Base-by-base conservation (phyloP, 2,888 invertebrate species). In the Harpagoxenus sublaevis region DNA sequence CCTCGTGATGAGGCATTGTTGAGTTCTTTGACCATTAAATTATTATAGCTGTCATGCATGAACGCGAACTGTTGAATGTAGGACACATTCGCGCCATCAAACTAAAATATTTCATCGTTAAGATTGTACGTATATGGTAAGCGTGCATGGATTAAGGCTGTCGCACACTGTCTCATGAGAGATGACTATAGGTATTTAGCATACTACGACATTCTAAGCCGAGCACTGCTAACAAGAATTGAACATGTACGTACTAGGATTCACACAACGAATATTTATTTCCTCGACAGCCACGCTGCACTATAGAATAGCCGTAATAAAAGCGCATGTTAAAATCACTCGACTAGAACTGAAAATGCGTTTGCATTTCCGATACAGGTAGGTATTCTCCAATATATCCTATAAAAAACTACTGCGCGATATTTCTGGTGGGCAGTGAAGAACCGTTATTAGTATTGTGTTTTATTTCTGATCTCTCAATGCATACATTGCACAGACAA, bases 381-480 rank as follows among this genome's bases (percentile, higher is more conserved):
- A n/a, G n/a, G 12, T 42, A 10, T 53, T 77, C 60, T 42, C 60
- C 74, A 60, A 71, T 55, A 55, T 68, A 78, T 78, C 68, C n/a
- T 42, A 45, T 68, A 78, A 78, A 68, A 68, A 75, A 48, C 51
- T 65, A 31, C 55, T 53, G 12, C n/a, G n/a, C 42, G n/a, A 78
- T 68, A 68, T 78, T 68, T 68, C n/a, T n/a, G 53, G 28, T 28
- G 15, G n/a, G 8, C 28, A 28, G 10, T 8, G 42, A 15, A 5
- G 23, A 23, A 6, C 1, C 12, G 18, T 71, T 60, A 79, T 79
- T 79, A 60, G 18, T 39, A 23, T n/a, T 57, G 79, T 23, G 48
- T 71, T 79, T 79, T 60, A 71, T 79, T 79, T 79, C 35, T 57
- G 45, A 79, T 71, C 71, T n/a, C n/a, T 71, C 71, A 48, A 79